Percentiles rank a stretch among this genome's conserved stretches.
Evolutionary conservation across 2,797 vertebrate genomes (phyloP).

Genomic region (Melanotaenia maccullochi): DNA sequence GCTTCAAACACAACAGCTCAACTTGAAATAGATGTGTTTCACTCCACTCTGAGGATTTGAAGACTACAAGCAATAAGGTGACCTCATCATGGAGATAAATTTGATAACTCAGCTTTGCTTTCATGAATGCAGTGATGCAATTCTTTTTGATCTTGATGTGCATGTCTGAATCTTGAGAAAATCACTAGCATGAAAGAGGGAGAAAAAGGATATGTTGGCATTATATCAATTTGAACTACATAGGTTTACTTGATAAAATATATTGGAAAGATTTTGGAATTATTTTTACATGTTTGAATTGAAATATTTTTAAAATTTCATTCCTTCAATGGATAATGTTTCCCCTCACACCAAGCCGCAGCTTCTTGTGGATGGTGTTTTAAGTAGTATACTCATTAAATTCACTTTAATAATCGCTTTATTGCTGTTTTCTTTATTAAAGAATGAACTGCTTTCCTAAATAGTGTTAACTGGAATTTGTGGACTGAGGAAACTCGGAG

Average conservation of each 20-base stretch:
- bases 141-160: slow-evolving; percentile 30
- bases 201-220: neutral
- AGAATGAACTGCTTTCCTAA: slow-evolving; percentile 5
- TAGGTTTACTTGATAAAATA: neutral
- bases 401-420: neutral
- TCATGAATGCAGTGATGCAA: slow-evolving; percentile 28
- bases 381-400: neutral
- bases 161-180: slow-evolving; percentile 5
- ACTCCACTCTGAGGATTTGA: slow-evolving; percentile 23
- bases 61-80: slow-evolving; percentile 31
- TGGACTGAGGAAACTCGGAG: neutral
- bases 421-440: neutral
- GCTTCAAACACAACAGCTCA: slow-evolving; percentile 33
- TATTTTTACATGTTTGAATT: neutral
- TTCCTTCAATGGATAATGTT: neutral
- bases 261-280: neutral
- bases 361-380: neutral
- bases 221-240: slow-evolving; percentile 3
- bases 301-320: neutral
- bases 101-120: slow-evolving; percentile 38
- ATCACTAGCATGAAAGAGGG: neutral
- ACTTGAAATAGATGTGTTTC: slow-evolving; percentile 25
- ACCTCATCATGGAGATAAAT: slow-evolving; percentile 31
- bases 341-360: too few species aligned
- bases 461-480: neutral